Percentiles rank a stretch among this genome's conserved stretches.
Conservation (phyloP, 1,140 invertebrate species). For the Patella vulgata region DNA sequence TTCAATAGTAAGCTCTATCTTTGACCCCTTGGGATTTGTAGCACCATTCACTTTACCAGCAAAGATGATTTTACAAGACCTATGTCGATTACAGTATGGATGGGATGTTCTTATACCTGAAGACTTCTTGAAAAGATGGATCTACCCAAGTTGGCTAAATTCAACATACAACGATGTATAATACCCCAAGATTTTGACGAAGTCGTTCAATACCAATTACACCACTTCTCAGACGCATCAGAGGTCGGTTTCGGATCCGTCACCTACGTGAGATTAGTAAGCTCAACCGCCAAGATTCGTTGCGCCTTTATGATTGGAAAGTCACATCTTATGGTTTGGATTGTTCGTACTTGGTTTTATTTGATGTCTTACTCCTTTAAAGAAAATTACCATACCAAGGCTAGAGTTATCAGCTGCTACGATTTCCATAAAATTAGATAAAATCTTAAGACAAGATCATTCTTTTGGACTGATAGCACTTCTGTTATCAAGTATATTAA, state of each 20-base stretch:
- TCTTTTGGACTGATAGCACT: slow-evolving; percentile 33
- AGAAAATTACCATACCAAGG: slow-evolving; percentile 64
- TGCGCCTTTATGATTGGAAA: slow-evolving; percentile 51
- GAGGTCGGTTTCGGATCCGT: slow-evolving; percentile 15
- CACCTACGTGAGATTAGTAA: slow-evolving; percentile 13
- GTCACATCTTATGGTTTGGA: too few relatives aligned
- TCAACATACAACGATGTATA: slow-evolving; percentile 13
- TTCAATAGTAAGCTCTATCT: slow-evolving; percentile 20
- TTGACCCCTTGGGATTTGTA: slow-evolving; percentile 29
- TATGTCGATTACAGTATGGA: slow-evolving; percentile 24
- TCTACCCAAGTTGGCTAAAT: slow-evolving; percentile 1
- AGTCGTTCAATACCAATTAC: slow-evolving; percentile 5
- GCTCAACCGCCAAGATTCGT: slow-evolving; percentile 1
- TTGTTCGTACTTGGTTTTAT: too few relatives aligned
- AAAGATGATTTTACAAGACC: slow-evolving; percentile 37
- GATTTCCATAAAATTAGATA: slow-evolving; percentile 37
- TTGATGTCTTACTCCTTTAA: slow-evolving; percentile 43
- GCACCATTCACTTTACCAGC: slow-evolving; percentile 21
- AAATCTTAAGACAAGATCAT: slow-evolving; percentile 14
- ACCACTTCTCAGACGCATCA: slow-evolving; percentile 10
- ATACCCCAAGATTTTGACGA: slow-evolving; percentile 15
- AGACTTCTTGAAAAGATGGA: slow-evolving; percentile 12
- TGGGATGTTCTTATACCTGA: slow-evolving; percentile 28
- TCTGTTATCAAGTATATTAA: slow-evolving; percentile 23
- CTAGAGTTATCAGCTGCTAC: slow-evolving; percentile 67